Evolutionary conservation across 1,140 invertebrate genomes (phyloP), one percentile per base, ranked within the genome.

Genomic region (Colletes gigas): DNA sequence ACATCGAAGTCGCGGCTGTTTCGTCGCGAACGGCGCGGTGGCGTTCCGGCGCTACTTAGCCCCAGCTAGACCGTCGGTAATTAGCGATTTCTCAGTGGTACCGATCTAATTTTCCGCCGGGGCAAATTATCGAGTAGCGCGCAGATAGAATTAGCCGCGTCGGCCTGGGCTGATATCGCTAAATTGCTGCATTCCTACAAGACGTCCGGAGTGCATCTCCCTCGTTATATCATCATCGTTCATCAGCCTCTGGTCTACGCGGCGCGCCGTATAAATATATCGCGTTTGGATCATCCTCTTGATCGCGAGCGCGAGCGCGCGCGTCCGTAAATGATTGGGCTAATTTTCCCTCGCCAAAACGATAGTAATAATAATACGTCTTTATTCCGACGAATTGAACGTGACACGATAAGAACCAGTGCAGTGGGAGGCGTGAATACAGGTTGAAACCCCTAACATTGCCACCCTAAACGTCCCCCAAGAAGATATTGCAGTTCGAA

Each of bases 131-230:
- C 81, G 84, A 86, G 76, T 73, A 63, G 80, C 76, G 62, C 71
- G 60, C 47, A 83, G 83, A 86, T 86, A 80, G 81, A 86, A 86
- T 86, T 86, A 86, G 81, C 77, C 57, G 30, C 59, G 81, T 82
- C 75, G 70, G 75, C 19, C 80, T 72, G 73, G 73, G 44, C 67
- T 78, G 83, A 85, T 86, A 85, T 83, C 84, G 77, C 47, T 86
- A 86, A 86, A 86, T 86, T 86, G 76, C 83, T 70, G 84, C 73
- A 85, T 86, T 86, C 85, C 84, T 86, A 86, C 59, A 54, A 86
- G 73, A 79, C 83, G 76, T 79, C 57, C 83, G 75, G 80, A 82
- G 82, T 84, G 84, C 83, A 83, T 86, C 79, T 84, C 74, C 57
- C 83, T 77, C 72, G 68, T 76, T 83, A 74, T 86, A 86, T 85